Percentiles rank a stretch among this genome's conserved stretches.
These are phyloP conservation scores for Phortica okadai DNA, from an alignment of 2,888 invertebrate genomes.

Conservation along the genomic window DNA sequence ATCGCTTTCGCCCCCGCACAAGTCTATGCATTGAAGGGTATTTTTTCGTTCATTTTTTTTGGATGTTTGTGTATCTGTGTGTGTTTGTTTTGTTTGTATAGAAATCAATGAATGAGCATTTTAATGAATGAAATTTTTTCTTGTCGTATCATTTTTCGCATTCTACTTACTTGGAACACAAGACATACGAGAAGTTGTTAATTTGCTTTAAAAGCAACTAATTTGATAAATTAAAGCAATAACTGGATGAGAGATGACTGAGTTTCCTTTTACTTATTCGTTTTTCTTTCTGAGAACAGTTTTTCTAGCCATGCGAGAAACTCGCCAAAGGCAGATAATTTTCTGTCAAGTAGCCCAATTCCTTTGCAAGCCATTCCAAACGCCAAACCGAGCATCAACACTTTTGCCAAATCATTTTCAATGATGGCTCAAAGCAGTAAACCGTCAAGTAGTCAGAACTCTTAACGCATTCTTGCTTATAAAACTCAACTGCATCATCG, in stretches of 20 bases:
- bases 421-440: too few species aligned
- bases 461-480: background rate
- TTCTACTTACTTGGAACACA: background rate
- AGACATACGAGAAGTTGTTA: background rate
- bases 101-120: slow-evolving; percentile 53
- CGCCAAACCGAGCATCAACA: too few species aligned
- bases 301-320: too few species aligned
- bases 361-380: too few species aligned
- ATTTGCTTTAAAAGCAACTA: too few species aligned
- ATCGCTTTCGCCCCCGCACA: background rate
- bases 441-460: background rate
- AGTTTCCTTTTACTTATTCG: too few species aligned
- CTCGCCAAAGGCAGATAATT: too few species aligned
- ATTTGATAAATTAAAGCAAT: too few species aligned
- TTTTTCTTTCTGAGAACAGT: too few species aligned
- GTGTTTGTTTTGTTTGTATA: slow-evolving; percentile 30
- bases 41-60: background rate
- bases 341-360: too few species aligned
- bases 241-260: too few species aligned
- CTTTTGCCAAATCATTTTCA: too few species aligned
- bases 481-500: slow-evolving; percentile 19
- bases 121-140: slow-evolving; percentile 31
- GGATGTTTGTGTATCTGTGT: slow-evolving; percentile 34
- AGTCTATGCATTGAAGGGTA: background rate
- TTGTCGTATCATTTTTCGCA: slow-evolving; percentile 5